Evolutionary conservation across 1,140 invertebrate species (phyloP), one percentile per base, ranked within the genome.

Genomic region (Hycleus cichorii): DNA sequence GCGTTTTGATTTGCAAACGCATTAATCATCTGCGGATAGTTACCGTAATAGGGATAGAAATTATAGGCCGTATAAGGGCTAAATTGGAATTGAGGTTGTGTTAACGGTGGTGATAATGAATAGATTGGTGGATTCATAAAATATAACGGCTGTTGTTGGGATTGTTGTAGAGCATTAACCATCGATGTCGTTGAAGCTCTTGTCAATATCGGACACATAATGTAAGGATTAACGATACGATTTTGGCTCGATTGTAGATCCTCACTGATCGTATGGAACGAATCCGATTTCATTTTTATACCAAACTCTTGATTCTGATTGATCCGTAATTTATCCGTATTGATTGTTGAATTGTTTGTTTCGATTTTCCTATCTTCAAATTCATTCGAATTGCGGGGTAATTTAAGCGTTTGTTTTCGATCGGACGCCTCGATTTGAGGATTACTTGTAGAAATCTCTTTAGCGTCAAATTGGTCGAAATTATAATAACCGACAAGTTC

Each of bases 111-210:
- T 3, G 63, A 39, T 38, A 45, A 57, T 47, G 65, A 63, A 44
- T 58, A 64, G 26, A 66, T 60, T 3, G 63, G 50, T 12, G 67
- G 67, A 60, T 69, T 69, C 6, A 69, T 45, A 8, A 67, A 49
- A 49, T 59, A 65, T 44, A 63, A 47, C 10, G 62, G 65, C 38
- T 58, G 59, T 4, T 32, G 32, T 32, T 32, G 32, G 47, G 18
- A 32, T 49, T 47, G 11, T 44, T 48, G 32, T 57, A 58, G 18
- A 8, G 45, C 39, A 47, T 49, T 38, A 59, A 24, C 44, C 42
- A 18, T 64, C 60, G 3, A 32, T 24, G 58, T 64, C 43, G 4
- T 7, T 32, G 32, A 32, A 57, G 25, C 55, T 50, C 39, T 52
- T 24, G 24, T 49, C 27, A 18, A 4, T 32, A 32, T 32, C 7